A percentile compares a stretch with the other conserved stretches of the same genome.
These are phyloP conservation scores for Corythornis cristatus DNA, from an alignment of 2,113 vertebrate species.

Conservation along the genomic window DNA sequence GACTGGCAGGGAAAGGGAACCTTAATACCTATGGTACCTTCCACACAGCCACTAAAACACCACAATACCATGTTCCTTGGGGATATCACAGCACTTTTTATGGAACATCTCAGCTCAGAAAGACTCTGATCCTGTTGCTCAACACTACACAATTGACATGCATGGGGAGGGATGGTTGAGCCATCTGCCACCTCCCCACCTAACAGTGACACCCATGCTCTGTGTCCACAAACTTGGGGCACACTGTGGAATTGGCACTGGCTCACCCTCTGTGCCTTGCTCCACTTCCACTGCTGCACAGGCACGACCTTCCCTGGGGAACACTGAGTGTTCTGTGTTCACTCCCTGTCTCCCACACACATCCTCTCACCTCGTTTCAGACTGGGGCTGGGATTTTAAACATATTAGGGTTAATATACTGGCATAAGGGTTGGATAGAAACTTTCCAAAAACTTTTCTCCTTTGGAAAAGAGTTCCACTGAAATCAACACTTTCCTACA, in stretches of 20 bases:
- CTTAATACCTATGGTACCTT: not conserved
- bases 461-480: constrained; percentile 57
- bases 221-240: not conserved
- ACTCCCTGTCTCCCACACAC: constrained; percentile 35
- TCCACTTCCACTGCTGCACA: not conserved
- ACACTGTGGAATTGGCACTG: fast-evolving
- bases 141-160: not conserved
- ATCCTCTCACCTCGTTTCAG: constrained; percentile 51
- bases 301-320: not conserved
- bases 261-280: not conserved
- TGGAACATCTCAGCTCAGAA: not conserved
- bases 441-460: constrained; percentile 58
- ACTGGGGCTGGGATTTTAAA: constrained; percentile 39
- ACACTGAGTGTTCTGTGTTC: constrained; percentile 15
- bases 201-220: not conserved
- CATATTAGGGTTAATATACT: constrained; percentile 40
- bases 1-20: not conserved
- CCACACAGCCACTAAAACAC: not conserved
- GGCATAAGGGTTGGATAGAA: constrained; percentile 39
- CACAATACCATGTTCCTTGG: not conserved
- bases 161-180: not conserved
- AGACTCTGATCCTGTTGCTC: not conserved
- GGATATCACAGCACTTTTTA: not conserved
- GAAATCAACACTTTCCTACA: constrained; percentile 63
- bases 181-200: not conserved